phyloP scores from a whole-genome alignment of 2,888 invertebrate genomes.

The Melolontha melolontha region DNA sequence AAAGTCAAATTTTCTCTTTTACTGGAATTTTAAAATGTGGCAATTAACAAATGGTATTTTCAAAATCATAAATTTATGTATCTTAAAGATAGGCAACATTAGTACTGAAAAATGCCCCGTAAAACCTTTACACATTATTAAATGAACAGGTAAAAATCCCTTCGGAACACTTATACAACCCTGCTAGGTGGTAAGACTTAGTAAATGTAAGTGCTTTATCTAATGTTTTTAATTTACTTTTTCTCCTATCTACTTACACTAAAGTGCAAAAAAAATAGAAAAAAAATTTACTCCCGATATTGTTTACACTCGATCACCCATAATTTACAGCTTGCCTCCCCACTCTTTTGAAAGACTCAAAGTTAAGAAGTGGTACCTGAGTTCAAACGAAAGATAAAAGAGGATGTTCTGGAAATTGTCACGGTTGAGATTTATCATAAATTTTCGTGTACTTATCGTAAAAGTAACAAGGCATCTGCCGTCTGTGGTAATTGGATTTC shows the following conservation, averaged over 20 bases:
- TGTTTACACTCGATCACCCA: constrained; percentile 26
- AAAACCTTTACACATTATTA: constrained; percentile 23
- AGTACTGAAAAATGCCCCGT: neutral
- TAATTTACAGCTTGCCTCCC: constrained; percentile 11
- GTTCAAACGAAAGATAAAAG: constrained; percentile 11
- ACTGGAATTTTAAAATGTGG: constrained; percentile 10
- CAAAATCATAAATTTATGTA: constrained; percentile 10
- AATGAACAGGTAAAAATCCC: constrained; percentile 9
- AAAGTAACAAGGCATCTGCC: constrained; percentile 24
- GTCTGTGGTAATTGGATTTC: constrained; percentile 37
- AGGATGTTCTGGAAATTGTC: constrained; percentile 39
- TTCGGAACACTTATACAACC: constrained; percentile 9
- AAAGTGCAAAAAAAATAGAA: constrained; percentile 14
- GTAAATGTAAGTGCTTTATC: constrained; percentile 19
- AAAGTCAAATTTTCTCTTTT: neutral
- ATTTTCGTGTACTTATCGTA: constrained; percentile 28
- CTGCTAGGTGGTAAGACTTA: constrained; percentile 11
- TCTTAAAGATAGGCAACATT: constrained; percentile 10
- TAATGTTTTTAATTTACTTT: constrained; percentile 29
- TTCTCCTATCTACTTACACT: constrained; percentile 1
- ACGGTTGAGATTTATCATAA: constrained; percentile 36
- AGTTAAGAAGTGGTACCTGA: constrained; percentile 22
- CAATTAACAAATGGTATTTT: neutral
- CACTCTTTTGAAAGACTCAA: neutral
- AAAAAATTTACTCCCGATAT: neutral